Base-by-base conservation (phyloP, 2,113 vertebrate species). In the Notothenia coriiceps region DNA sequence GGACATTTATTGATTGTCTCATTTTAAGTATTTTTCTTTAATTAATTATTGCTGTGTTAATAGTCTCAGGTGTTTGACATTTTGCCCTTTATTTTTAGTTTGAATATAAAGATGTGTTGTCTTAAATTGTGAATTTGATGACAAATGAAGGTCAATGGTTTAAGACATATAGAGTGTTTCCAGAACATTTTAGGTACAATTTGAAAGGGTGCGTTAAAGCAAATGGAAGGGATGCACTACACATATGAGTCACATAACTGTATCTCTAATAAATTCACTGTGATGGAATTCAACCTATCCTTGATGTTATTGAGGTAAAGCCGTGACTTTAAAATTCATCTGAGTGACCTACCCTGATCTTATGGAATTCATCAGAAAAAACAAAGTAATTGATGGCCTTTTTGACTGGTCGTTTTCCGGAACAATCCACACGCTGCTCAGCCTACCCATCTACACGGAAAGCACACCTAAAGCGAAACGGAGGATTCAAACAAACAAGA, bases 401-500 rank as follows among this genome's bases (percentile, higher is more conserved):
- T 29, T 61, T 63, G 70, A 82, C 52, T 55, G 75, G 46, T 85
- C 79, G 73, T 78, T 22, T 63, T 50, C 70, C 50, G 51, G 64
- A 82, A 79, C 81, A 18, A 70, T 50, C 20, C 4, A 14, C 77
- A 68, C 33, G 59, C 35, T 60, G 70, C 56, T 72, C 71, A 44
- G 68, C n/a, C 71, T 59, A 63, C 18, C 12, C n/a, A 20, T 70
- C 77, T 67, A 74, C 74, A 91, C 77, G 72, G 81, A 92, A 56
- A 76, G 87, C 86, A 86, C 82, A 77, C 20, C 82, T 52, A 89
- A 83, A 84, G 77, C 66, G 20, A 80, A 81, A 84, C 56, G 22
- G 51, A 72, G 74, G 80, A 67, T 65, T 66, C 70, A 54, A 55
- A 93, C 83, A 11, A 62, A 92, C 35, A 82, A 83, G 82, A 77